Percentiles rank a stretch among this genome's conserved stretches.
These are phyloP conservation scores for Diplosoma virens DNA, from an alignment of 23 tunicate genomes.

Conservation along the genomic window DNA sequence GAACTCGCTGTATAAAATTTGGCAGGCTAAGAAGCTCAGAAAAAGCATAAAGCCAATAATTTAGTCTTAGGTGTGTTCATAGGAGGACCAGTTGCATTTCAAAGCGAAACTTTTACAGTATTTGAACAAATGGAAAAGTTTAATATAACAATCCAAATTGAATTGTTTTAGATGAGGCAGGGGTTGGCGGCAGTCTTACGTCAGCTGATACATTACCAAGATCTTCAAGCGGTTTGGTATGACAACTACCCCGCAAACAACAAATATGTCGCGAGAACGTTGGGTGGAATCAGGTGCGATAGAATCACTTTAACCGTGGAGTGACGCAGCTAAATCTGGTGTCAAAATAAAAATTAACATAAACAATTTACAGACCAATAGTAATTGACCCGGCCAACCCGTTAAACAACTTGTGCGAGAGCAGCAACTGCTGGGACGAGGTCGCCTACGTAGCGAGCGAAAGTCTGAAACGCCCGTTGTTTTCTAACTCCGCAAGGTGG, in stretches of 20 bases:
- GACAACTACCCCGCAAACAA: conserved; percentile 34
- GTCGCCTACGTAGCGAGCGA: conserved; percentile 48
- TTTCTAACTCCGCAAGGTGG: too few relatives aligned
- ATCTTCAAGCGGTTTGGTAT: conserved; percentile 33
- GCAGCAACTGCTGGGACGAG: conserved; percentile 62
- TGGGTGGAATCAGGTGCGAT: conserved; percentile 11
- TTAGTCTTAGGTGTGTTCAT: too few relatives aligned
- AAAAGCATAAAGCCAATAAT: too few relatives aligned
- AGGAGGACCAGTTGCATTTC: too few relatives aligned
- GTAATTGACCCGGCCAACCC: conserved; percentile 68
- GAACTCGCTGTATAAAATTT: too few relatives aligned
- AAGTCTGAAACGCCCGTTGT: conserved; percentile 41
- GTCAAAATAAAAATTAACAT: too few relatives aligned
- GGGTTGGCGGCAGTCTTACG: conserved; percentile 42
- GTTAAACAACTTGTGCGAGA: conserved; percentile 62
- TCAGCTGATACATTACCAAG: conserved; percentile 31
- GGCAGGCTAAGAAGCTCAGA: too few relatives aligned
- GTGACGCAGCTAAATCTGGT: too few relatives aligned
- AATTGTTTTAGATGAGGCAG: conserved; percentile 27
- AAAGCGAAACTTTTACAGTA: too few relatives aligned
- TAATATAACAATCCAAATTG: too few relatives aligned
- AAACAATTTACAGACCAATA: conserved; percentile 56
- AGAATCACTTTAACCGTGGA: too few relatives aligned
- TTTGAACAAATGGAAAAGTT: too few relatives aligned
- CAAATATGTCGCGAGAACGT: conserved; percentile 11